These are phyloP conservation scores for Andrena camellia DNA, from an alignment of 2,888 invertebrate genomes.

Conservation along the genomic window DNA sequence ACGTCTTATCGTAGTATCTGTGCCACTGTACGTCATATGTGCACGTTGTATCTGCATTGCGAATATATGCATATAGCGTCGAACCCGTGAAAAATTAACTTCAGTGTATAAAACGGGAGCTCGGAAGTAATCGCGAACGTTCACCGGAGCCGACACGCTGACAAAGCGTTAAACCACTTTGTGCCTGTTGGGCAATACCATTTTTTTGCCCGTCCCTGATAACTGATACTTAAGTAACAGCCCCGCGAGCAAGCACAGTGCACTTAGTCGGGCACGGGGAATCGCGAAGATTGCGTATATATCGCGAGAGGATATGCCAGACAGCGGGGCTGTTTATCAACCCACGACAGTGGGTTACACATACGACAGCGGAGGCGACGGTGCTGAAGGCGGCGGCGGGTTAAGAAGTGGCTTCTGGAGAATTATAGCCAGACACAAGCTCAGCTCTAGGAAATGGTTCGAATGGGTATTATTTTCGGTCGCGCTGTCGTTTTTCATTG, in stretches of 20 bases:
- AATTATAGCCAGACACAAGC: slow-evolving; percentile 82
- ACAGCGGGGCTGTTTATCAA: slow-evolving; percentile 84
- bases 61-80: slow-evolving; percentile 37
- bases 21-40: slow-evolving; percentile 16
- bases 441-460: slow-evolving; percentile 82
- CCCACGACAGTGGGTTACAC: slow-evolving; percentile 84
- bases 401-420: slow-evolving; percentile 80
- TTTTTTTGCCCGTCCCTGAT: neutral
- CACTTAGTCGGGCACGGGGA: slow-evolving; percentile 14
- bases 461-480: slow-evolving; percentile 82
- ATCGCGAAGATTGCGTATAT: slow-evolving; percentile 56
- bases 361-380: slow-evolving; percentile 81
- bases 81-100: slow-evolving; percentile 19
- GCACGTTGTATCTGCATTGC: slow-evolving; percentile 55
- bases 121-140: slow-evolving; percentile 1
- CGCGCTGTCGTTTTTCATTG: slow-evolving; percentile 79
- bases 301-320: slow-evolving; percentile 78
- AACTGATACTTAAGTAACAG: slow-evolving; percentile 1
- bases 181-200: slow-evolving; percentile 1
- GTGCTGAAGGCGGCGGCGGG: slow-evolving; percentile 73
- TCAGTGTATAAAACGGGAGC: neutral
- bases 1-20: slow-evolving; percentile 5
- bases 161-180: neutral
- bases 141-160: slow-evolving; percentile 3
- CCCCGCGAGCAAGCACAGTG: slow-evolving; percentile 20